Evolutionary conservation across 2,113 vertebrate species (phyloP).

Genomic region (Phyllopteryx taeniolatus): DNA sequence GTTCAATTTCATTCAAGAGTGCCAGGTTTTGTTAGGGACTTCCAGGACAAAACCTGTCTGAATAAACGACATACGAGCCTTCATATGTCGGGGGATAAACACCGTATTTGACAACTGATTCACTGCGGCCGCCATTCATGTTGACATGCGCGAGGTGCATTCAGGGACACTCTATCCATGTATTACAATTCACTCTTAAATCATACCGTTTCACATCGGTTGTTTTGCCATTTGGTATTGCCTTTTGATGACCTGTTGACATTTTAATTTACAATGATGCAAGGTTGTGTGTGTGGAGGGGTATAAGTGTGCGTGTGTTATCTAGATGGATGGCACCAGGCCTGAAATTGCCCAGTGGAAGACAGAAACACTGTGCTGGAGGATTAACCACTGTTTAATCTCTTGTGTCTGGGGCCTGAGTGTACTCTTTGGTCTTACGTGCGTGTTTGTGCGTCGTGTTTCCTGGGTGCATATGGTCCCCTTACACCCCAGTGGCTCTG

Average conservation of each 20-base stretch:
- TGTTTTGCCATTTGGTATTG: slow-evolving; percentile 11
- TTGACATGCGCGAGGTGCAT: no score
- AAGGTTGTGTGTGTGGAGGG: slow-evolving; percentile 14
- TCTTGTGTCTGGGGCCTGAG: slow-evolving; percentile 41
- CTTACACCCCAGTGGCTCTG: slow-evolving; percentile 26
- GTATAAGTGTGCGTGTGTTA: slow-evolving; percentile 18
- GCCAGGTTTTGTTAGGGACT: no score
- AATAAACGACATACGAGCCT: no score
- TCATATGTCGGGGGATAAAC: no score
- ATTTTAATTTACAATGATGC: slow-evolving; percentile 6
- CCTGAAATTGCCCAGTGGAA: slow-evolving; percentile 49
- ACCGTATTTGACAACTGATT: no score
- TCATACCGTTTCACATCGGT: neutral
- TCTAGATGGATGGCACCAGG: slow-evolving; percentile 49
- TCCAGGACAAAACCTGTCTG: no score
- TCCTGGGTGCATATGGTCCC: slow-evolving; percentile 7
- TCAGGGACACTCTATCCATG: no score
- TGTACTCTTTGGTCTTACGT: slow-evolving; percentile 24
- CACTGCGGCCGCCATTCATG: no score
- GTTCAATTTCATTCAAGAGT: no score
- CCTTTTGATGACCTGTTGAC: slow-evolving; percentile 25
- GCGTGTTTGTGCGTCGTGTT: slow-evolving; percentile 14
- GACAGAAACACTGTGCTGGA: slow-evolving; percentile 54
- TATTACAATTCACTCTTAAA: neutral
- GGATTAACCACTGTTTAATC: slow-evolving; percentile 65